Percentiles rank a stretch among this genome's conserved stretches.
phyloP scores from a whole-genome alignment of 2,888 invertebrate genomes.

The Nezara viridula region DNA sequence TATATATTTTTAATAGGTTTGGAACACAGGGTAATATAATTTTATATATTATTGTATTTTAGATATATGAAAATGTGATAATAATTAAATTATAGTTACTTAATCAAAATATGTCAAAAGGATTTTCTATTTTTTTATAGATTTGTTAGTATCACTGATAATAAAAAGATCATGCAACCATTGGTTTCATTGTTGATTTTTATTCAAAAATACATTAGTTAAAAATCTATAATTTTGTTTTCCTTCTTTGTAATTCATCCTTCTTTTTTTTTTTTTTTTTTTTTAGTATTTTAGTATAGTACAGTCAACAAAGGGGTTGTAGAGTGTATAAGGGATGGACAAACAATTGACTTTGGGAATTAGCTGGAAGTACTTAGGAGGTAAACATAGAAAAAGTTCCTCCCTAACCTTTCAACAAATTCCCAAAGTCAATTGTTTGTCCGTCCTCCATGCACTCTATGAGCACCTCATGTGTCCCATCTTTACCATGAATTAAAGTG shows the following conservation, averaged over 20 bases:
- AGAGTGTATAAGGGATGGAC: too few species aligned
- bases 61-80: slow-evolving; percentile 16
- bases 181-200: background rate
- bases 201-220: background rate
- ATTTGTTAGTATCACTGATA: background rate
- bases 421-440: too few species aligned
- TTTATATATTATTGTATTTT: background rate
- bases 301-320: too few species aligned
- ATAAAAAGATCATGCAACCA: background rate
- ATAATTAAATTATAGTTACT: background rate
- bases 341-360: too few species aligned
- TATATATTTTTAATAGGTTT: background rate
- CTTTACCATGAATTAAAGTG: too few species aligned
- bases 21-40: background rate
- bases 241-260: background rate
- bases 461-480: too few species aligned
- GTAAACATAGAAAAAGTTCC: too few species aligned
- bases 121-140: slow-evolving; percentile 25
- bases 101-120: background rate
- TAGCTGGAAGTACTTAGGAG: too few species aligned
- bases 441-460: too few species aligned
- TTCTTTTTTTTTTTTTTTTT: background rate
- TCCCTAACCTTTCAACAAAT: too few species aligned
- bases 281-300: too few species aligned
- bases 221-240: background rate